Evolutionary conservation across 2,797 vertebrate species (phyloP).

Genomic region (Cynodonichthys magdalenae): DNA sequence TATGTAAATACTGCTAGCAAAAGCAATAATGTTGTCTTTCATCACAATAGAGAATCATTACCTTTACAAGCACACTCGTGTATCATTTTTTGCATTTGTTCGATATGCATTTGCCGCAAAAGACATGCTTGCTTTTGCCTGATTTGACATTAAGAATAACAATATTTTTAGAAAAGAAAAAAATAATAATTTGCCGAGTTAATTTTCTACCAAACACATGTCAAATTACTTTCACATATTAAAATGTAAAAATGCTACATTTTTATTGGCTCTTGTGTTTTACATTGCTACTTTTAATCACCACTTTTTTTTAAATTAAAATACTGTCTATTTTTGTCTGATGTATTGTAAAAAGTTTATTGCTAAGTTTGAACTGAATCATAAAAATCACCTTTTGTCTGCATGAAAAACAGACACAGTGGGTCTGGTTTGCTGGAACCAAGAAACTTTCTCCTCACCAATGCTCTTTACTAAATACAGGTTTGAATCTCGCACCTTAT

Average conservation of each 20-base stretch:
- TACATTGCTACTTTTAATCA: slow-evolving; percentile 4
- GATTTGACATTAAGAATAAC: slow-evolving; percentile 30
- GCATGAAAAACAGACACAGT: not conserved
- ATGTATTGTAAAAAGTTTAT: not conserved
- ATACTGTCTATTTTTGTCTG: not conserved
- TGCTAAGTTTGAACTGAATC: slow-evolving; percentile 6
- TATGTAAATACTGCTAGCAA: slow-evolving; percentile 77
- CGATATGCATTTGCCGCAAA: slow-evolving; percentile 28
- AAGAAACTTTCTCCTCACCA: slow-evolving; percentile 70
- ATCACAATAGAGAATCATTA: slow-evolving; percentile 70
- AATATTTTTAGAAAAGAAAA: not conserved
- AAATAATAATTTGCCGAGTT: slow-evolving; percentile 6
- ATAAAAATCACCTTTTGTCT: slow-evolving; percentile 21
- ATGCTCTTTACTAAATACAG: slow-evolving; percentile 75
- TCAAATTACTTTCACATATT: slow-evolving; percentile 7
- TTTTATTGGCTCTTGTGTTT: not conserved
- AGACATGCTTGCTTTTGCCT: slow-evolving; percentile 35
- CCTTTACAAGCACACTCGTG: slow-evolving; percentile 43
- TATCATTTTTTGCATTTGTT: slow-evolving; percentile 47
- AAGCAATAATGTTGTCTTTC: slow-evolving; percentile 77
- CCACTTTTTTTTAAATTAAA: not conserved
- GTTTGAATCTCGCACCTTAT: slow-evolving; percentile 78
- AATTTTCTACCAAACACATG: not conserved
- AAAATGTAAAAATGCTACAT: not conserved
- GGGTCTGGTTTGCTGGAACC: slow-evolving; percentile 24